A percentile compares a stretch with the other conserved stretches of the same genome.
These are phyloP conservation scores for Chrysemys picta DNA, from an alignment of 2,113 vertebrate genomes.

Conservation along the genomic window DNA sequence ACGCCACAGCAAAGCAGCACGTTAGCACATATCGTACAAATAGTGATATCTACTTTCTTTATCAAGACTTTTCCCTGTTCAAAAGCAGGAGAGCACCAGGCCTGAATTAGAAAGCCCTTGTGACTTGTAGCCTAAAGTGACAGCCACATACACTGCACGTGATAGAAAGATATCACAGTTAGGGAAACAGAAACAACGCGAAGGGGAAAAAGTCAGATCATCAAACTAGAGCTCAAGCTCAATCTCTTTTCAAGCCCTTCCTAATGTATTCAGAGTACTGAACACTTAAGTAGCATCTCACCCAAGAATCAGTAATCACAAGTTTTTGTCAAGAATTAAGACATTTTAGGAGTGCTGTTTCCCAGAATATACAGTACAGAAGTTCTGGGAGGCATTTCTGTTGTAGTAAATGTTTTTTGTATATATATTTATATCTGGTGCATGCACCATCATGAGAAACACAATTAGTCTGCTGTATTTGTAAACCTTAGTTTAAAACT, in stretches of 20 bases:
- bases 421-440: neutral
- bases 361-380: neutral
- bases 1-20: neutral
- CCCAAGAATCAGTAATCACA: neutral
- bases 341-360: neutral
- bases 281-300: neutral
- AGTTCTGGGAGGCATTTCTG: neutral
- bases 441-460: neutral
- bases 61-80: neutral
- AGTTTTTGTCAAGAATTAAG: neutral
- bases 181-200: neutral
- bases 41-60: neutral
- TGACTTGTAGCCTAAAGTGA: neutral
- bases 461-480: neutral
- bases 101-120: neutral
- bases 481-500: neutral
- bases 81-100: neutral
- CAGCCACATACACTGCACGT: neutral
- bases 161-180: neutral
- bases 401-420: neutral
- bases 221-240: neutral
- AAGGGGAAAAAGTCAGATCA: neutral
- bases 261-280: neutral
- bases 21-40: neutral
- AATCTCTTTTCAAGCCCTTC: neutral